These are phyloP conservation scores for Sitta carolinensis DNA, from an alignment of 2,797 vertebrate species.

Conservation along the genomic window DNA sequence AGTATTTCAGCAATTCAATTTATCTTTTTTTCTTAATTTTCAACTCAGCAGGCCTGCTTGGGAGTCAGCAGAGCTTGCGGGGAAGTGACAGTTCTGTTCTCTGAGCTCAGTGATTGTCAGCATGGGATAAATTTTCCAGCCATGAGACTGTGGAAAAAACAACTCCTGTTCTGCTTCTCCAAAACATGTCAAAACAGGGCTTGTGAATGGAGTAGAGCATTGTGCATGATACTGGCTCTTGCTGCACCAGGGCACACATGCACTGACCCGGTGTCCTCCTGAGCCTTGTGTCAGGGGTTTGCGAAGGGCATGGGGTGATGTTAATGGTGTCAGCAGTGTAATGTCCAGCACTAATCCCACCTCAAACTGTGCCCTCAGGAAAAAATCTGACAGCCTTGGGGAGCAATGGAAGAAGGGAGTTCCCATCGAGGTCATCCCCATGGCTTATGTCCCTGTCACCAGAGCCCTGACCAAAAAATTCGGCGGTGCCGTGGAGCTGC, in stretches of 20 bases:
- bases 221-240: neutral
- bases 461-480: constrained; percentile 83
- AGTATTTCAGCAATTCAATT: neutral
- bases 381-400: constrained; percentile 89
- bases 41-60: neutral
- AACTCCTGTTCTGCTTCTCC: neutral
- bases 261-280: neutral
- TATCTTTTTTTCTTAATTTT: neutral
- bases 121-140: neutral
- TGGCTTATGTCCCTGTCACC: constrained; percentile 91
- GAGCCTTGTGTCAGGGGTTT: neutral
- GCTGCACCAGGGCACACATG: accelerated
- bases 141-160: neutral
- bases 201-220: neutral
- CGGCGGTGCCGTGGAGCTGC: constrained; percentile 84
- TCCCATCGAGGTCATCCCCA: constrained; percentile 94
- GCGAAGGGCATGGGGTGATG: neutral
- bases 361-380: constrained; percentile 75
- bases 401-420: constrained; percentile 97
- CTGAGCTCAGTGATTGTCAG: neutral
- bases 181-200: neutral
- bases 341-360: neutral
- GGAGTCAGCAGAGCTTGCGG: neutral
- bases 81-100: neutral
- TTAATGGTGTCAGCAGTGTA: neutral